Evolutionary conservation across 2,888 invertebrate species (phyloP).

Genomic region (Trachelus tabidus): DNA sequence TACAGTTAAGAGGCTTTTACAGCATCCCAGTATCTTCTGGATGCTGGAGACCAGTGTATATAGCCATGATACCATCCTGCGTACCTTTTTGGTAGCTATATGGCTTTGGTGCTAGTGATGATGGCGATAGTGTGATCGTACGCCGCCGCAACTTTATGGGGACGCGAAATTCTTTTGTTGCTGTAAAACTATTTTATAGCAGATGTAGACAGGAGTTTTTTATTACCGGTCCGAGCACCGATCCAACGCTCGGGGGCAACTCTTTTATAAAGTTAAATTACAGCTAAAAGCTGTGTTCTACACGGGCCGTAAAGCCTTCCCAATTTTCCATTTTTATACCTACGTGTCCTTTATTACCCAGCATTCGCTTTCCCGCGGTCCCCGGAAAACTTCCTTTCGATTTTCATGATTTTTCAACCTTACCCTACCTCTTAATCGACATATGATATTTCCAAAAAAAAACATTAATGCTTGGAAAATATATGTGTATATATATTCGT

Average conservation of each 20-base stretch:
- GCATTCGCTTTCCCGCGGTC: not conserved
- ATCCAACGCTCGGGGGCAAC: constrained; percentile 12
- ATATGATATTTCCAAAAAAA: no score
- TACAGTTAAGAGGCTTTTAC: not conserved
- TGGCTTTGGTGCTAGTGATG: no score
- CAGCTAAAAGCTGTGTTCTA: constrained; percentile 59
- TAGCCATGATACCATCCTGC: constrained; percentile 32
- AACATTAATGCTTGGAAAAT: no score
- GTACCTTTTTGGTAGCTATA: no score
- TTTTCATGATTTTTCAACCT: no score
- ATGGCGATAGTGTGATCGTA: constrained; percentile 23
- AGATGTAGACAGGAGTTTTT: constrained; percentile 55
- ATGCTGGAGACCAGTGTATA: not conserved
- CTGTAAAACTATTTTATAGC: constrained; percentile 65
- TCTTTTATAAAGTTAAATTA: constrained; percentile 54
- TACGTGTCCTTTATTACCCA: not conserved
- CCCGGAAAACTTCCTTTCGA: no score
- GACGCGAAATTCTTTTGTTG: constrained; percentile 62
- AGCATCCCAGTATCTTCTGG: not conserved
- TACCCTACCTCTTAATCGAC: no score
- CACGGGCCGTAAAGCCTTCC: constrained; percentile 34
- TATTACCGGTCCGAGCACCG: constrained; percentile 26
- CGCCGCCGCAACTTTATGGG: constrained; percentile 51
- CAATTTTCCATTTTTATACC: constrained; percentile 3
- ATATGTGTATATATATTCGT: no score